Base-by-base conservation (phyloP, 2,113 vertebrate genomes). In the Gopherus flavomarginatus region DNA sequence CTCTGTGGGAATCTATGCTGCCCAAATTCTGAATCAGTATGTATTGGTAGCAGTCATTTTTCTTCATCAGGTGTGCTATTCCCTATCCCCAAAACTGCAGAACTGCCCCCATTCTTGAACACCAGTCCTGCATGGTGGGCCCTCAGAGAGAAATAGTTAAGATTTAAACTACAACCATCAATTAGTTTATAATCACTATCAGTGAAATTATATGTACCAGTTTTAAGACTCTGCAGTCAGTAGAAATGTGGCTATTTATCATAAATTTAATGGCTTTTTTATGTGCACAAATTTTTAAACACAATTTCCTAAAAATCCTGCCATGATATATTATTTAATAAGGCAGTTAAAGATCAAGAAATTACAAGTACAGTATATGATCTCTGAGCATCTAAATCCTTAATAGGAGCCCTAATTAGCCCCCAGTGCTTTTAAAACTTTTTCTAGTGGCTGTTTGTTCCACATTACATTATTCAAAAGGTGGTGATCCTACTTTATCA, bases 251-350 rank as follows among this genome's bases (percentile, higher is more conserved):
- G 93, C 88, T 85, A 42, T 95, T 95, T 90, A 16, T 93, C 94
- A 94, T 52, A 17, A 72, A 5, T 3, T 2, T 91, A 95, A 96
- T 65, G 80, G 87, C 75, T 90, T 89, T 96, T 97, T 96, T 97
- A 96, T 96, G 88, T 42, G 85, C 85, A 57, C 92, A 93, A 91
- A 89, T 97, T 94, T 90, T 96, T 93, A 94, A 97, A 93, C 90
- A 79, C 94, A 85, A 69, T 95, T 93, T 92, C 83, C 47, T 90
- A 65, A 94, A 97, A 90, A 94, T 86, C 44, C 91, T 94, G 91
- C 90, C 92, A 90, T 3, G 4, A 90, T 29, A 10, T 2, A 0
- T 91, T 92, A 97, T 94, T 96, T 97, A 97, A 87, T 42, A 83
- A 87, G 91, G 81, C 81, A 88, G 53, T 96, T 88, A 95, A 97